Evolutionary conservation across 92 coral and sea anemone genomes (phyloP), one percentile per base, ranked within the genome.

Genomic region (Chrysogorgia sp.): DNA sequence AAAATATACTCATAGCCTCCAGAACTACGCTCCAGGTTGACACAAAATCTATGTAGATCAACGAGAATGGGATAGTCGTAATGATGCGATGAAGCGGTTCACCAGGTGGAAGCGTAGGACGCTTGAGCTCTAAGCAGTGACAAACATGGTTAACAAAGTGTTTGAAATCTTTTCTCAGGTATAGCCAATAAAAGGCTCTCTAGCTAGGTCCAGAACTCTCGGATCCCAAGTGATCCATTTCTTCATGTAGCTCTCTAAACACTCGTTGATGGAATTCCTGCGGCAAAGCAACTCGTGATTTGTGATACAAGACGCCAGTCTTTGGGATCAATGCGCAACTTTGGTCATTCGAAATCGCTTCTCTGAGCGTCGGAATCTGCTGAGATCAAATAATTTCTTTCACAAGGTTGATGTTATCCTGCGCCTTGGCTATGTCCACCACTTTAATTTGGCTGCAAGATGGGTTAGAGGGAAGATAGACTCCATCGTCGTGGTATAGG

Each of bases 261-360:
- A 61, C 67, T 28, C 34, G 33, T 7, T 32, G 67, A 14, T 19
- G 69, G 19, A 32, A 22, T 32, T 63, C 40, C 45, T 63, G 7
- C 1, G 69, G 69, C 1, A 63, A 41, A 22, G 32, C 69, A 0
- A 63, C 40, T 40, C 7, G 9, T 41, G 69, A n/a, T n/a, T n/a
- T n/a, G 65, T 59, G 69, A 14, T 31, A 63, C 34, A 63, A 3
- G 48, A 63, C 32, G 19, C 43, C 69, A 26, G 12, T 5, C 40
- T 37, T n/a, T 58, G 31, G 69, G 23, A 31, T 31, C 69, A 4
- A 63, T 28, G 13, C 69, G 40, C 7, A 63, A 41, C 22, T 63
- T 63, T 34, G 69, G 40, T 63, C 20, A 2, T 63, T 63, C 24
- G 34, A n/a, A 33, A 63, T 63, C 69, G 40, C n/a, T 63, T 63